Evolutionary conservation across 2,797 vertebrate genomes (phyloP).

Genomic region (Masticophis lateralis): DNA sequence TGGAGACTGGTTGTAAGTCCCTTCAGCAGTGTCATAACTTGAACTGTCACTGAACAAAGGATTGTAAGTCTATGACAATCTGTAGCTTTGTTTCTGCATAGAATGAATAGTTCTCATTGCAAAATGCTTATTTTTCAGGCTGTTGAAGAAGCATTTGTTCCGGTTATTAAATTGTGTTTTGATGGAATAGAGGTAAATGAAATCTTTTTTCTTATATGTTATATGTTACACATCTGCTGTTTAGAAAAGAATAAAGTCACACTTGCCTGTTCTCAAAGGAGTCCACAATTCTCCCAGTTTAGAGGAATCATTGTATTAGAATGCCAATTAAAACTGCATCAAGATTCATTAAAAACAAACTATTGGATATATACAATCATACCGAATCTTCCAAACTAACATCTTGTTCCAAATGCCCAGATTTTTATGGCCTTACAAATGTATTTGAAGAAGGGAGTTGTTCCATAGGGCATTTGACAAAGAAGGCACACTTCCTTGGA

Average conservation of each 20-base stretch:
- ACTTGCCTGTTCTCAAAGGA: not conserved
- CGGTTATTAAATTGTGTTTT: conserved; percentile 87
- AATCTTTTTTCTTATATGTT: conserved; percentile 7
- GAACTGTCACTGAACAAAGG: not conserved
- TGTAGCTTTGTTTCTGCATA: conserved; percentile 15
- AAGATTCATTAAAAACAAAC: not conserved
- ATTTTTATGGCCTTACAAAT: not conserved
- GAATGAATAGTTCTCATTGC: not conserved
- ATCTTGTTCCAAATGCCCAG: not conserved
- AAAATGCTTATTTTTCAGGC: conserved; percentile 70
- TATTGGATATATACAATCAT: not conserved
- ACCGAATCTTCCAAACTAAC: not conserved
- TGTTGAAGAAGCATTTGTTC: conserved; percentile 87
- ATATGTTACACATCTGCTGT: not conserved
- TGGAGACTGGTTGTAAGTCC: not conserved
- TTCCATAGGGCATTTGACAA: not conserved
- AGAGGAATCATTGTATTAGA: not conserved
- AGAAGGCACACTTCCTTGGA: not conserved
- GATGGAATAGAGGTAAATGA: conserved; percentile 85
- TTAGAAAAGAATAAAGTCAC: not conserved
- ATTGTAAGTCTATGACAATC: not conserved
- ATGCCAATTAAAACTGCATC: not conserved
- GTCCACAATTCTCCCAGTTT: not conserved
- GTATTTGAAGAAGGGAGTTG: not conserved
- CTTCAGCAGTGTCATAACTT: not conserved